Evolutionary conservation across 1,140 invertebrate species (phyloP), one percentile per base, ranked within the genome.

Genomic region (Nephila pilipes): DNA sequence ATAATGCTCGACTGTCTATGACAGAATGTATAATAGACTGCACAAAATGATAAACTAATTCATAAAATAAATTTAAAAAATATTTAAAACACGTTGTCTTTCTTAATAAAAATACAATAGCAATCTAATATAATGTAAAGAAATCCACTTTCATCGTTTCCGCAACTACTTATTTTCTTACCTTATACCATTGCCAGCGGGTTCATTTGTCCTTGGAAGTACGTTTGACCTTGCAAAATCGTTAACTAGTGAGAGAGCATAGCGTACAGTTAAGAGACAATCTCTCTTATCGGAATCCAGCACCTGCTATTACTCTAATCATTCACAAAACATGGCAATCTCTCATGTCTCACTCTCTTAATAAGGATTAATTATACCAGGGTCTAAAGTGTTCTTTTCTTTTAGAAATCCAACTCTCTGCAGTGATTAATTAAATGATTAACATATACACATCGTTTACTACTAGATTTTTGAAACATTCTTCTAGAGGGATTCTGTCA

Each of bases 321-420:
- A 90, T 29, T 81, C 55, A 60, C 20, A 90, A 90, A 81, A 90
- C 89, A 81, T 18, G 57, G 75, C 65, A 63, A 90, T 81, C 29
- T 90, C 75, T 90, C 32, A 81, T 60, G 55, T 1, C 89, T 2
- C 32, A 79, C 12, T 63, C 57, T 46, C 65, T 83, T 90, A 90
- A 90, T 90, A 90, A 90, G 81, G 89, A 90, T 90, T 90, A 90
- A 90, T 90, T 90, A 81, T 75, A 32, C 16, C 22, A 60, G 29
- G 55, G 89, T 81, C 55, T 81, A 90, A 90, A 90, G 89, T 90
- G 79, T 90, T 38, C 55, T 81, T 90, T 90, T 4, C 38, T 29
- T 54, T 14, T 12, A 0, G 32, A 2, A 5, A 80, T 38, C 6
- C 36, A 22, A 5, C 54, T 25, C 81, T 14, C 85, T 38, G n/a